These are phyloP conservation scores for Valencia hispanica DNA, from an alignment of 2,797 vertebrate species.

Conservation along the genomic window DNA sequence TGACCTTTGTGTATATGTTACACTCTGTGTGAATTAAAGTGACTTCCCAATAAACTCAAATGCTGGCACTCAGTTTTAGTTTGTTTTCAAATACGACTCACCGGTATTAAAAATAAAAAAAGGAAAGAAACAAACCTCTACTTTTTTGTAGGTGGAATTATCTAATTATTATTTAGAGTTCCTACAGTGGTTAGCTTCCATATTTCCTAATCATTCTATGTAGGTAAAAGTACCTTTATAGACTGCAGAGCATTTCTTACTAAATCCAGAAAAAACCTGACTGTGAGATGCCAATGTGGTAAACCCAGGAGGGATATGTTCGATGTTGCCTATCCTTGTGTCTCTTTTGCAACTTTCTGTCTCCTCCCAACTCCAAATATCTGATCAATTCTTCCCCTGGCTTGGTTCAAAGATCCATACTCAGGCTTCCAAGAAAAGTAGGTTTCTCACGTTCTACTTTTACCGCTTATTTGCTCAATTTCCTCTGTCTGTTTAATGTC, in stretches of 20 bases:
- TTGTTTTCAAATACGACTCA: background rate
- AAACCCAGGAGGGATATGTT: background rate
- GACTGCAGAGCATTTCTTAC: background rate
- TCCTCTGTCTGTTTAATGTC: conserved; percentile 42
- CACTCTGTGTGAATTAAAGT: background rate
- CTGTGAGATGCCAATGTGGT: background rate
- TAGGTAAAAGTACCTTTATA: background rate
- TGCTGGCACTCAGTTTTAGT: background rate
- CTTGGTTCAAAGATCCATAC: conserved; percentile 33
- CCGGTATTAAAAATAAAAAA: background rate
- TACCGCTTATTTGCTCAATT: conserved; percentile 35
- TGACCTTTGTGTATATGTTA: no score
- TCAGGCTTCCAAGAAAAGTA: conserved; percentile 4
- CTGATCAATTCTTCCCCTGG: conserved; percentile 9
- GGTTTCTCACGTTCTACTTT: conserved; percentile 37
- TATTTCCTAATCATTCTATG: background rate
- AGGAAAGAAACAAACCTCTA: background rate
- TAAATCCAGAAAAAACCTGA: background rate
- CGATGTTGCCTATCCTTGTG: background rate
- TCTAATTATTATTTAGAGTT: background rate
- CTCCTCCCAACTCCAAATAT: background rate
- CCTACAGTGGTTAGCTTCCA: background rate
- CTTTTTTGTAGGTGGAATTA: background rate
- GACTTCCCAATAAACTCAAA: background rate
- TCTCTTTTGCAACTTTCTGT: background rate